A percentile compares a stretch with the other conserved stretches of the same genome.
Evolutionary conservation across 2,888 invertebrate species (phyloP).

Genomic region (Chorisops tibialis): DNA sequence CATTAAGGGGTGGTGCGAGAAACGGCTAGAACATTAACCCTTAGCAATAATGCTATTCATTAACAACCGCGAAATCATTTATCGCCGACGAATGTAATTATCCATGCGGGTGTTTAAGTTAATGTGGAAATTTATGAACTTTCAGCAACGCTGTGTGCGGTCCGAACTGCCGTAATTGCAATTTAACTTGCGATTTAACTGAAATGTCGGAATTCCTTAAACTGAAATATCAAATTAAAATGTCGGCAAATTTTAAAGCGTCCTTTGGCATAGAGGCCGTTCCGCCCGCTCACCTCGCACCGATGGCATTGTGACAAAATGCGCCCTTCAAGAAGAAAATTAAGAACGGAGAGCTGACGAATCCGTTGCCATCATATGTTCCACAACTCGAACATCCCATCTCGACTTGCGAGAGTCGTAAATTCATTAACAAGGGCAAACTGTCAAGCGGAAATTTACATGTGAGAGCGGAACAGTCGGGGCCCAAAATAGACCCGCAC

Average conservation of each 20-base stretch:
- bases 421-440: conserved; percentile 22
- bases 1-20: neutral
- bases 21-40: neutral
- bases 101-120: conserved; percentile 15
- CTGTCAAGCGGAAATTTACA: conserved; percentile 22
- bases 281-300: neutral
- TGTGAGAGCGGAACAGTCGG: conserved; percentile 2
- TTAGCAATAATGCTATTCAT: conserved; percentile 7
- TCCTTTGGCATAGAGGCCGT: neutral
- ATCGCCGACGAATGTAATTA: conserved; percentile 17
- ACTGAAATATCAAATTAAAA: conserved; percentile 11
- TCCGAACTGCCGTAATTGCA: neutral
- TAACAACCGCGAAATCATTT: conserved; percentile 25
- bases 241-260: neutral
- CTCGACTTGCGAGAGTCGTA: neutral
- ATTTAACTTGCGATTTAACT: conserved; percentile 4
- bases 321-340: conserved; percentile 4
- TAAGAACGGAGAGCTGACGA: conserved; percentile 2
- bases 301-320: neutral
- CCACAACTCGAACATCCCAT: neutral
- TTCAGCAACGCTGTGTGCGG: neutral
- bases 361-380: conserved; percentile 8
- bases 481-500: too few species aligned
- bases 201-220: conserved; percentile 4
- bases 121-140: conserved; percentile 19